phyloP scores from a whole-genome alignment of 1,140 invertebrate genomes.

The Hyposmocoma kahamanoa region DNA sequence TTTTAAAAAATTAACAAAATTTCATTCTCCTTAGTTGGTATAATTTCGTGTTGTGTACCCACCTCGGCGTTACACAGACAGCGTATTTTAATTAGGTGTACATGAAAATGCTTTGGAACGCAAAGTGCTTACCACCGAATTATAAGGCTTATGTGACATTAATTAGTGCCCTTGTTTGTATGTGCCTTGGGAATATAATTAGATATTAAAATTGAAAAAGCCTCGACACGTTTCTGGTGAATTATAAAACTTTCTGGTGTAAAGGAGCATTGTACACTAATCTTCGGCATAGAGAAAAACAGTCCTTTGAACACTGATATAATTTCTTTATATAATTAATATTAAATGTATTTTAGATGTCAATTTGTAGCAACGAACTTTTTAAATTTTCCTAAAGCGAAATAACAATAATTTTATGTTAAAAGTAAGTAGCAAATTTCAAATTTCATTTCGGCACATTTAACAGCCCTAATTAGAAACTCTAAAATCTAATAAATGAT shows the following conservation, averaged over 20 bases:
- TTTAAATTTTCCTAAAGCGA: too few species aligned
- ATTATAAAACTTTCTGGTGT: too few species aligned
- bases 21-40: slow-evolving; percentile 52
- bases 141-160: slow-evolving; percentile 52
- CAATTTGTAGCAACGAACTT: slow-evolving; percentile 6
- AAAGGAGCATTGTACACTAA: too few species aligned
- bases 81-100: slow-evolving; percentile 72
- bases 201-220: too few species aligned
- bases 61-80: slow-evolving; percentile 44
- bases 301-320: too few species aligned
- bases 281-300: too few species aligned
- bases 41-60: slow-evolving; percentile 41
- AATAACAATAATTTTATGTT: neutral
- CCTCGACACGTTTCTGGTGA: too few species aligned
- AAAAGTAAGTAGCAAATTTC: slow-evolving; percentile 26
- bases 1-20: slow-evolving; percentile 22
- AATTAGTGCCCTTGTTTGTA: too few species aligned
- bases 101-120: slow-evolving; percentile 68
- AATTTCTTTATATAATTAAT: too few species aligned
- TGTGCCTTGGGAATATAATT: too few species aligned
- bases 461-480: slow-evolving; percentile 64
- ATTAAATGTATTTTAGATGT: too few species aligned
- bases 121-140: slow-evolving; percentile 44
- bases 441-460: slow-evolving; percentile 56
- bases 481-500: slow-evolving; percentile 67